These are phyloP conservation scores for Chrysopa pallens DNA, from an alignment of 1,140 invertebrate species.

Conservation along the genomic window DNA sequence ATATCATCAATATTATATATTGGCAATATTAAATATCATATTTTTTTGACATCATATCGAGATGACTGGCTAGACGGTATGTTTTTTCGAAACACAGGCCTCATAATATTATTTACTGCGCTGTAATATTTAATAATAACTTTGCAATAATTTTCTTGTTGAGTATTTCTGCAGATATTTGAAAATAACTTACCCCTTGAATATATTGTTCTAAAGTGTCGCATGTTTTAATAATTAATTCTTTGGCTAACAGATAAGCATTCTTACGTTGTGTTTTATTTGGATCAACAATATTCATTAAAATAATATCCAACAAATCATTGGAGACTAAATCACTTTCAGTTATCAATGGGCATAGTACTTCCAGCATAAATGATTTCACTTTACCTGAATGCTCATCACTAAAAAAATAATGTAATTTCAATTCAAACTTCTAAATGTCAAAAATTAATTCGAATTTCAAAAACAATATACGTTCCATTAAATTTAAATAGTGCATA, in stretches of 20 bases:
- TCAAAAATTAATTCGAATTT: too few species aligned
- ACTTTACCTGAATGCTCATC: constrained; percentile 92
- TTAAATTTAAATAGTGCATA: too few species aligned
- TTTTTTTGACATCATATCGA: too few species aligned
- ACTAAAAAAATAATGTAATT: constrained; percentile 41
- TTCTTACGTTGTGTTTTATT: constrained; percentile 80
- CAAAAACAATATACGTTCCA: too few species aligned
- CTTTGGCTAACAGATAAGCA: constrained; percentile 79
- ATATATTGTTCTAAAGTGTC: constrained; percentile 88
- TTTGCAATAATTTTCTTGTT: neutral
- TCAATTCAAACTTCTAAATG: too few species aligned
- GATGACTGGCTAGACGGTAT: too few species aligned
- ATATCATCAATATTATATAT: too few species aligned
- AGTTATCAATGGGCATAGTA: constrained; percentile 80
- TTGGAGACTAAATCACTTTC: constrained; percentile 91
- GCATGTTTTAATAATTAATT: constrained; percentile 76
- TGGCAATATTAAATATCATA: too few species aligned
- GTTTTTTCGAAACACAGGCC: too few species aligned
- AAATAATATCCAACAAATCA: constrained; percentile 82
- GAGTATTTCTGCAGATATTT: neutral
- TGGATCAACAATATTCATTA: constrained; percentile 92
- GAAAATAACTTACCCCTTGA: constrained; percentile 53
- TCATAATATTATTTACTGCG: too few species aligned
- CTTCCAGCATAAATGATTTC: constrained; percentile 91
- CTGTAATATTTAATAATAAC: neutral